Conservation (phyloP, 2,113 vertebrate species). For the Ceuthmochares aereus region DNA sequence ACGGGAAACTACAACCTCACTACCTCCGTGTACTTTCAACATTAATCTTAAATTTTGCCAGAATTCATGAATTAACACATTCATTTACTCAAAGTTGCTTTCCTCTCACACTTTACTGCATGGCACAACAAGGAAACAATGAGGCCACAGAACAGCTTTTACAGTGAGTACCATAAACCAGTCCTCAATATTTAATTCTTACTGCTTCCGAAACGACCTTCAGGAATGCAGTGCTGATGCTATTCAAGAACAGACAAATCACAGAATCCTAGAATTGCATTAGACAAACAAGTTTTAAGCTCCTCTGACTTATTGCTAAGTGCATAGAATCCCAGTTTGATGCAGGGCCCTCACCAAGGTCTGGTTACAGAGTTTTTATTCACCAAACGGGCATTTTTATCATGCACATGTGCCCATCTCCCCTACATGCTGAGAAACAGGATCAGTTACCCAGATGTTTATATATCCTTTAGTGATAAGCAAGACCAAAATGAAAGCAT, state of each 20-base stretch:
- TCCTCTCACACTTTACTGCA: not conserved
- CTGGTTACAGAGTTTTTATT: not conserved
- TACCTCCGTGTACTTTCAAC: not conserved
- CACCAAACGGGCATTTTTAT: not conserved
- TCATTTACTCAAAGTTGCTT: not conserved
- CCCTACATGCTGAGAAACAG: not conserved
- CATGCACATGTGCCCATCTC: accelerated
- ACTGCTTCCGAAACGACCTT: not conserved
- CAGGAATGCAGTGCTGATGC: not conserved
- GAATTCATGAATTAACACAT: too few species aligned
- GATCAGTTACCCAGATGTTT: not conserved
- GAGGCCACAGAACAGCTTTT: not conserved
- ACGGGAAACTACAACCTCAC: not conserved
- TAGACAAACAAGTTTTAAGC: not conserved
- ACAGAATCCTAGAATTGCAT: too few species aligned
- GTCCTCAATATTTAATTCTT: not conserved
- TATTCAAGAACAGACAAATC: not conserved
- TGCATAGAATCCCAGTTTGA: not conserved
- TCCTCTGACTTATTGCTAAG: not conserved
- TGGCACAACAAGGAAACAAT: not conserved
- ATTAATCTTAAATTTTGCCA: not conserved
- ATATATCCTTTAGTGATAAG: not conserved
- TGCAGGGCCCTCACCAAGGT: not conserved
- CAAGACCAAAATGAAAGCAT: not conserved
- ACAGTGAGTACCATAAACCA: not conserved